phyloP scores from a whole-genome alignment of 37 sponge, comb jelly and placozoan species.

The Geodia barretti region DNA sequence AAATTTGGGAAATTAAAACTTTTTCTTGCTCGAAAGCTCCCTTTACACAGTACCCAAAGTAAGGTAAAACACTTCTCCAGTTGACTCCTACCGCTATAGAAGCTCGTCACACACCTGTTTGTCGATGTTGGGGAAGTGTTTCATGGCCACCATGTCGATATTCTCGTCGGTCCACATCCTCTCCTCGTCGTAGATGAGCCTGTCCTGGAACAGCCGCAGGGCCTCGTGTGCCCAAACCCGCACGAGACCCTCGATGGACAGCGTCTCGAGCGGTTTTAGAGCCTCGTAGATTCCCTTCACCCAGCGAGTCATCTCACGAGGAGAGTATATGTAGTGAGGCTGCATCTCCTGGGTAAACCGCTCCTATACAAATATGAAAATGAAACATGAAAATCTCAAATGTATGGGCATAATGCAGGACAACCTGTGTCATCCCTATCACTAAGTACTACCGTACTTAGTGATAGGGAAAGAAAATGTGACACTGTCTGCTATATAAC shows the following conservation, averaged over 20 bases:
- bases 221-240: slow-evolving; percentile 98
- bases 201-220: slow-evolving; percentile 93
- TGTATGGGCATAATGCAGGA: too few relatives aligned
- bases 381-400: too few relatives aligned
- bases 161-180: slow-evolving; percentile 95
- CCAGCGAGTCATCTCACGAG: slow-evolving; percentile 99
- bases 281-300: slow-evolving; percentile 96
- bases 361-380: too few relatives aligned
- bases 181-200: slow-evolving; percentile 91
- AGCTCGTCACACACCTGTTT: slow-evolving; percentile 20
- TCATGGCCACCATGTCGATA: slow-evolving; percentile 82
- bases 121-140: slow-evolving; percentile 92
- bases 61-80: neutral
- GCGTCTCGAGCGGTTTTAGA: slow-evolving; percentile 83
- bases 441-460: too few relatives aligned
- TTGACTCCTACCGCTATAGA: neutral
- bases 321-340: slow-evolving; percentile 99
- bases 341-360: slow-evolving; percentile 98
- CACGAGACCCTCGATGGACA: slow-evolving; percentile 92
- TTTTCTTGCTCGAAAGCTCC: neutral
- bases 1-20: too few relatives aligned
- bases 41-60: neutral
- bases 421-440: too few relatives aligned
- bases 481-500: too few relatives aligned
- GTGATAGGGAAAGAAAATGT: too few relatives aligned